Base-by-base conservation (phyloP, 2,797 vertebrate species). In the Apogon talboti region DNA sequence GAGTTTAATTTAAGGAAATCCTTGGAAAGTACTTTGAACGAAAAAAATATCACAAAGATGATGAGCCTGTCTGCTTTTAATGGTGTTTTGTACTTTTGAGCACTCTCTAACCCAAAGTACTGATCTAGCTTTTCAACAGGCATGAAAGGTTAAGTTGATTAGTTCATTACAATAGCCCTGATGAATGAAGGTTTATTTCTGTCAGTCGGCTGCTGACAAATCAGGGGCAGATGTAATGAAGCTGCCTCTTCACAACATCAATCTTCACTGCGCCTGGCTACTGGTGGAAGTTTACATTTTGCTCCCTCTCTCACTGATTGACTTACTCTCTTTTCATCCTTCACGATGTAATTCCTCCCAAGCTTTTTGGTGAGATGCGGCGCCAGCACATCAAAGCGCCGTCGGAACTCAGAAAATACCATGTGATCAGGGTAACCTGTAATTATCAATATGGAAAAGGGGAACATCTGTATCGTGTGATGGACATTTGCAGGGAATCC, bases 321-420 rank as follows among this genome's bases (percentile, higher is more conserved):
- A 93, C 93, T 21, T 89, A 99, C 98, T 93, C 97, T 92, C 82
- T 94, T 96, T 91, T 99, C 98, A 3, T 99, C 97, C 86, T 95
- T 94, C 79, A 99, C 96, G 0, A 99, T 98, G 91, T 97, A 99
- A 92, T 98, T 97, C 74, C 96, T 95, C 11, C 98, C 98, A 0
- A 95, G 96, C 75, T 99, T 99, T 93, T 99, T 99, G 85, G 95
- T 96, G 84, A 99, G 93, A 80, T 99, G 98, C 0, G 97, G 98
- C 24, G 96, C 96, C 85, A 99, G 91, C 74, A 99, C 93, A 0
- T 99, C 97, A 6, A 99, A 99, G 58, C 96, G 95, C 0, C 96
- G 93, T 3, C 98, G 95, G 85, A 99, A 99, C 91, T 99, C 97
- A 0, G 97, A 96, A 83, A 99, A 99, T 52, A 96, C 96, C 98